A percentile compares a stretch with the other conserved stretches of the same genome.
Conservation (phyloP, 2,113 vertebrate genomes). For the Leucopternis melanops region DNA sequence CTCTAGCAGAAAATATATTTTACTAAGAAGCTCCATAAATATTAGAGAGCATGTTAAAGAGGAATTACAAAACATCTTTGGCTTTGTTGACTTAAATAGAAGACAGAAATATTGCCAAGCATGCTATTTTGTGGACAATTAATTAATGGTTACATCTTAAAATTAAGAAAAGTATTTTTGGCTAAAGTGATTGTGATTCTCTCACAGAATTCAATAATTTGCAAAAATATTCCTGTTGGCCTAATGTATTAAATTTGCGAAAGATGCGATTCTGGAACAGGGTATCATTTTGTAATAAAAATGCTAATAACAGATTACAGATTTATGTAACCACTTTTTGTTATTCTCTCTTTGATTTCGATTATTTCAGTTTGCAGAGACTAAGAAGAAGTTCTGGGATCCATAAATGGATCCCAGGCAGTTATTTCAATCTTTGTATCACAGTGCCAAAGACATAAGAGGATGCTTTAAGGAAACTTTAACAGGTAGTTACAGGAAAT, state of each 20-base stretch:
- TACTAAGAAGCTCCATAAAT: background rate
- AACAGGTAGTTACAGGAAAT: background rate
- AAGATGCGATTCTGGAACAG: background rate
- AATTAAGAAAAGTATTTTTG: background rate
- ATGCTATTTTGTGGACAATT: background rate
- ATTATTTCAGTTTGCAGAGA: background rate
- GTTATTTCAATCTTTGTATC: background rate
- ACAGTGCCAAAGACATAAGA: background rate
- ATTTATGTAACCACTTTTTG: background rate
- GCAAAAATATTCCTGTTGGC: background rate
- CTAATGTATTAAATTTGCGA: background rate
- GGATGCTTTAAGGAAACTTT: background rate
- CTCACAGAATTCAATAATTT: background rate
- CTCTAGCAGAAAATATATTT: background rate
- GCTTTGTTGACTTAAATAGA: background rate
- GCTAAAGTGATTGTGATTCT: background rate
- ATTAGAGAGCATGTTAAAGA: background rate
- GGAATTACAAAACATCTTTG: background rate
- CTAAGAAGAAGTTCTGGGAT: background rate
- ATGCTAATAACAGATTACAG: background rate
- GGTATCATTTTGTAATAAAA: background rate
- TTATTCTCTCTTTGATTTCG: background rate
- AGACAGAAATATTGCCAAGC: background rate
- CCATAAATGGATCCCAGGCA: background rate
- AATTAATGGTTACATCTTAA: background rate